Evolutionary conservation across 2,113 vertebrate species (phyloP), one percentile per base, ranked within the genome.

Genomic region (Pantherophis guttatus): DNA sequence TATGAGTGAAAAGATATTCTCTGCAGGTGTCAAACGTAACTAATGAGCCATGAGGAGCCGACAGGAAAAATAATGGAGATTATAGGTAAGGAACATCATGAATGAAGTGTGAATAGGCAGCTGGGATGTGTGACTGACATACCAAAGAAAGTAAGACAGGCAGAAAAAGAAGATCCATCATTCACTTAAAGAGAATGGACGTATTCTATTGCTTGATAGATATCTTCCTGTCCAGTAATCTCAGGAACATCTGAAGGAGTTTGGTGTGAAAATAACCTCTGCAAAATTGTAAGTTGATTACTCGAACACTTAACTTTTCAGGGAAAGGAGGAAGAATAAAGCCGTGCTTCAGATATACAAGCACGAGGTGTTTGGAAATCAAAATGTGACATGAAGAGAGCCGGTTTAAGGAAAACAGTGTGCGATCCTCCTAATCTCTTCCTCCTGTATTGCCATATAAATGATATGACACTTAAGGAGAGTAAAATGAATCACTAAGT

Each of bases 11-110:
- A 96, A 97, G 96, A 96, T 93, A 97, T 97, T 97, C 96, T 97
- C 95, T 96, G 94, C 95, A 97, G 97, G 97, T 97, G 98, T 98
- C 97, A 98, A 97, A 96, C 96, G 95, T 96, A 97, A 95, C 96
- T 98, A 97, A 98, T 97, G 97, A 98, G 96, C 96, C 97, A 95
- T 97, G 96, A 97, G 96, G 94, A 97, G 97, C 95, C 59, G 95
- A 97, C 97, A 97, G 97, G 95, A 96, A 96, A 90, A 97, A 97
- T 97, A 97, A 97, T 97, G 96, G 96, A 96, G 97, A 97, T 97
- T 97, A 97, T 96, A 96, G 97, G 97, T 96, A 89, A 96, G 94
- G 96, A 95, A 96, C 96, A 93, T 96, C 94, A 95, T 88, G 97
- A 97, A 95, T 96, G 96, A 97, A 97, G 96, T 97, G 96, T 97